Base-by-base conservation (phyloP, 2,113 vertebrate species). In the Hippocampus comes region DNA sequence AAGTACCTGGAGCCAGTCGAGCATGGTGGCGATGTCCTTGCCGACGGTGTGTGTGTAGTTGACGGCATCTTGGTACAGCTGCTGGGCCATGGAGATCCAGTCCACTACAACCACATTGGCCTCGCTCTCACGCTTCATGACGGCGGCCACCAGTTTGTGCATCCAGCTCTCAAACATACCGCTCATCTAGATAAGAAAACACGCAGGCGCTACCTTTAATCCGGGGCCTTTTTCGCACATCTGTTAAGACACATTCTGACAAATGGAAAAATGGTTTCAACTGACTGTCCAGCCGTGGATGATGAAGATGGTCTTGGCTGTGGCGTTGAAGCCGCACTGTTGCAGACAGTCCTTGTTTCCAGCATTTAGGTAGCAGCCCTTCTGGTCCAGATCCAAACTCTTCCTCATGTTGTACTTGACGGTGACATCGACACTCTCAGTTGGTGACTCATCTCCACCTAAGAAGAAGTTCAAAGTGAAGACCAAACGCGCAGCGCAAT, bases 211-310 rank as follows among this genome's bases (percentile, higher is more conserved):
- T 2, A 3, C n/a, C 21, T 43, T 65, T n/a, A 42, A 64, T 49
- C 46, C 23, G 14, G 38, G 20, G 48, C 38, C 56, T 49, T 60
- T 59, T 11, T 18, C 0, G 23, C 27, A 71, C 63, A 27, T n/a
- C 15, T 20, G 5, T 20, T 2, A 41, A 67, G 79, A 34, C 59
- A 77, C 68, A 68, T 57, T 82, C 74, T 77, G 76, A 30, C 65
- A 68, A 61, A 15, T 46, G 14, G 49, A 66, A 4, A 67, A 15
- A 8, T 8, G 2, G 21, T 4, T 56, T 21, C 4, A 27, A 51
- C 18, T 4, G 82, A 98, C 97, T 63, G 95, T 95, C 97, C 97
- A 99, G 59, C 97, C 96, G 8, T 99, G 97, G 77, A 99, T 95
- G 85, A 99, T 93, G 75, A 99, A 91, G 83, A 99, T 96, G 0